Conservation (phyloP, 2,888 invertebrate genomes). For the Drosophila anomalipes region DNA sequence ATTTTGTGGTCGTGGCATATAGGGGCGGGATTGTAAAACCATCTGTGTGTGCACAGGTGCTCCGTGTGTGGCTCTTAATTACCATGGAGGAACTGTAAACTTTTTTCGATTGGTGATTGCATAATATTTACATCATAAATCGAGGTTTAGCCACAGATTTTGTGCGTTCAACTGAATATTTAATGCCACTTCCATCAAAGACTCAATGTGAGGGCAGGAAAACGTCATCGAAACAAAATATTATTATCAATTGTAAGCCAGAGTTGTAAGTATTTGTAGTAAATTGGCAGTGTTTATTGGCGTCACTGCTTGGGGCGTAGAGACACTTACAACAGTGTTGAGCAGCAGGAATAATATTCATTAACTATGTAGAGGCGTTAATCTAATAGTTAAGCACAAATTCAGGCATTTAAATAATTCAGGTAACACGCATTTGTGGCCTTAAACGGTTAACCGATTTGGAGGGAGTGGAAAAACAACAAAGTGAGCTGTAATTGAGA, state of each 20-base stretch:
- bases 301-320: constrained; percentile 3
- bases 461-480: background rate
- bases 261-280: background rate
- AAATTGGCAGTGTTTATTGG: constrained; percentile 6
- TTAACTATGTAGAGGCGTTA: constrained; percentile 32
- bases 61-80: constrained; percentile 35
- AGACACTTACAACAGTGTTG: background rate
- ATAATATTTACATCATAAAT: constrained; percentile 39
- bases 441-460: constrained; percentile 1
- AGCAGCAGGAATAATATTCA: constrained; percentile 12
- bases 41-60: constrained; percentile 22
- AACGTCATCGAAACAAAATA: constrained; percentile 3
- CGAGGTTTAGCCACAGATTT: constrained; percentile 46
- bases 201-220: background rate
- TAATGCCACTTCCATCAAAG: constrained; percentile 31
- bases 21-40: constrained; percentile 15
- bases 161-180: constrained; percentile 46
- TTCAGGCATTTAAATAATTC: constrained; percentile 46
- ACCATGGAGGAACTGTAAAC: constrained; percentile 24
- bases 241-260: constrained; percentile 10
- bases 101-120: background rate
- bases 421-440: constrained; percentile 26
- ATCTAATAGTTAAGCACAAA: constrained; percentile 41
- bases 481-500: constrained; percentile 52
- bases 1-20: background rate